Evolutionary conservation across 92 coral and sea anemone genomes (phyloP).

Genomic region (Porites cylindrica): DNA sequence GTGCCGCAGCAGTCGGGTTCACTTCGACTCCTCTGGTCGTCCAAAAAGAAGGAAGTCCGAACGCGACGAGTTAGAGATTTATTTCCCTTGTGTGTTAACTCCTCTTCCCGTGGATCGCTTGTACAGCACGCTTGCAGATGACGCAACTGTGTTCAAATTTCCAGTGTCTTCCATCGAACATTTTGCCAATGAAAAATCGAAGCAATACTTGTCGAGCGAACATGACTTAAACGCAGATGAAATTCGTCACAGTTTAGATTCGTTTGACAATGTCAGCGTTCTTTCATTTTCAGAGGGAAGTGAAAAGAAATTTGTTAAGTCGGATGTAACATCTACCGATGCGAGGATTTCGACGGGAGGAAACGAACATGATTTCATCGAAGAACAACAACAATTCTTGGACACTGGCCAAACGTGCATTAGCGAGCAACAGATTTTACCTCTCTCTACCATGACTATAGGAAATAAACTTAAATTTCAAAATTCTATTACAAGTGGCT

Average conservation of each 20-base stretch:
- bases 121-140: slow-evolving; percentile 76
- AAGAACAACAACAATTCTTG: not conserved
- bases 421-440: not conserved
- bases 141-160: slow-evolving; percentile 67
- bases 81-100: slow-evolving; percentile 79
- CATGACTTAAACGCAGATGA: not conserved
- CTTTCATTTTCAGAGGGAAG: slow-evolving; percentile 23
- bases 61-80: slow-evolving; percentile 67
- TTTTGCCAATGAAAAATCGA: slow-evolving; percentile 14
- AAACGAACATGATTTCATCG: not conserved
- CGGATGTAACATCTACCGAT: slow-evolving; percentile 1
- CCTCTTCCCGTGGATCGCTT: slow-evolving; percentile 82
- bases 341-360: not conserved
- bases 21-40: not conserved
- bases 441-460: not conserved
- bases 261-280: slow-evolving; percentile 33
- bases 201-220: not conserved
- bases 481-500: not conserved
- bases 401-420: not conserved
- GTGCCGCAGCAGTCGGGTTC: not conserved
- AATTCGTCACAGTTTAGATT: slow-evolving; percentile 20
- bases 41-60: slow-evolving; percentile 53
- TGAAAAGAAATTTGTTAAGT: not conserved
- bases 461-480: slow-evolving; percentile 2
- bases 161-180: slow-evolving; percentile 39